Evolutionary conservation across 1,140 invertebrate species (phyloP), one percentile per base, ranked within the genome.

Genomic region (Physella acuta): DNA sequence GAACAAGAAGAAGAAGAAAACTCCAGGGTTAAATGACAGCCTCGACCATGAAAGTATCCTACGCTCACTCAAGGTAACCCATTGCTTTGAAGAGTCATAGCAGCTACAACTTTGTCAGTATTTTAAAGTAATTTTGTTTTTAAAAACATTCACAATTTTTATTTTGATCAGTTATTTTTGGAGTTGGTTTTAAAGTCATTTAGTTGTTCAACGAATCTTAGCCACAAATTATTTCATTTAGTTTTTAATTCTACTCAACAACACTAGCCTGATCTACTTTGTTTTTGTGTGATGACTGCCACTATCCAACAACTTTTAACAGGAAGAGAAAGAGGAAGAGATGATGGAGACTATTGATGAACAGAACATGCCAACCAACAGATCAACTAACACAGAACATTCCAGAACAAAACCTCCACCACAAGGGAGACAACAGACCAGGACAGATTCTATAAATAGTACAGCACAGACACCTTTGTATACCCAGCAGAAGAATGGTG

Each of bases 1-100:
- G 0, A 71, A 60, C n/a, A 78, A 77, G 66, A 81, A 81, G 72
- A 81, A 81, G 63, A 79, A 78, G 68, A 74, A 73, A 63, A 16
- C 71, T 0, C 56, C 69, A 39, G 69, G 73, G n/a, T 34, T 75
- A 0, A 75, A 72, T 49, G 73, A 75, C 17, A 74, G 76, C 73
- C 71, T 75, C 34, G 74, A 71, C 20, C 76, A 79, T 36, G 77
- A 74, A 30, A 78, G 71, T 71, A 70, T 75, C 11, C 69, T 81
- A 8, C 77, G 76, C 60, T 76, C 80, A 2, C 68, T 80, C 24
- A 80, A 80, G 70, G 78, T 78, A 37, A 28, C 26, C n/a, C n/a
- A n/a, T 49, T 14, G 44, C 11, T 49, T 11, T 11, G 44, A 49
- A 49, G 44, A n/a, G 44, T 14, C n/a, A n/a, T 14, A 11, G 44